Percentiles rank a stretch among this genome's conserved stretches.
Conservation (phyloP, 2,888 invertebrate species). For the Lamellibrachia satsuma region DNA sequence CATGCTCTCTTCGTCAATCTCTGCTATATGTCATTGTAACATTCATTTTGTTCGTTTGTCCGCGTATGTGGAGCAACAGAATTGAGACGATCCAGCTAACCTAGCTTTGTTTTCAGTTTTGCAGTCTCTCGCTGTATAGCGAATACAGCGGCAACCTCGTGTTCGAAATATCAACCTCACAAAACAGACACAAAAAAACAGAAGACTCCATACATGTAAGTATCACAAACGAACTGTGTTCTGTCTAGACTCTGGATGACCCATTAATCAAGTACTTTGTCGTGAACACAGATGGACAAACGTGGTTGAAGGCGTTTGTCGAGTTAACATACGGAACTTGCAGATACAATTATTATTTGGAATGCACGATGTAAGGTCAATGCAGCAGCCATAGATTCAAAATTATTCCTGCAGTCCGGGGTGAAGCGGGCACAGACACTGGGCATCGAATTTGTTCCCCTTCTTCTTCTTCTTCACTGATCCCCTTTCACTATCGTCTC, state of each 20-base stretch:
- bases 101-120: conserved; percentile 32
- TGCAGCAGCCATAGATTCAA: too few species aligned
- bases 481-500: too few species aligned
- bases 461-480: too few species aligned
- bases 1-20: too few species aligned
- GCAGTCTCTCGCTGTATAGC: conserved; percentile 32
- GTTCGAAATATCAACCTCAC: conserved; percentile 30
- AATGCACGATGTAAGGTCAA: too few species aligned
- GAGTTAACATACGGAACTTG: too few species aligned
- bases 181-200: conserved; percentile 18
- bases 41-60: background rate
- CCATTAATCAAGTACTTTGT: background rate
- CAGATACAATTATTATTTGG: too few species aligned
- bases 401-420: too few species aligned
- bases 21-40: too few species aligned
- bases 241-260: background rate
- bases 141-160: conserved; percentile 33
- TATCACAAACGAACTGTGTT: background rate
- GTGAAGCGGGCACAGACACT: too few species aligned
- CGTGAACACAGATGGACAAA: background rate
- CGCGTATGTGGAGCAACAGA: background rate
- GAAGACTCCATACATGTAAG: background rate
- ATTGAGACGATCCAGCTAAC: background rate
- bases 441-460: too few species aligned
- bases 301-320: too few species aligned